Conservation (phyloP, 92 coral and sea anemone genomes). For the Parazoanthus swiftii region DNA sequence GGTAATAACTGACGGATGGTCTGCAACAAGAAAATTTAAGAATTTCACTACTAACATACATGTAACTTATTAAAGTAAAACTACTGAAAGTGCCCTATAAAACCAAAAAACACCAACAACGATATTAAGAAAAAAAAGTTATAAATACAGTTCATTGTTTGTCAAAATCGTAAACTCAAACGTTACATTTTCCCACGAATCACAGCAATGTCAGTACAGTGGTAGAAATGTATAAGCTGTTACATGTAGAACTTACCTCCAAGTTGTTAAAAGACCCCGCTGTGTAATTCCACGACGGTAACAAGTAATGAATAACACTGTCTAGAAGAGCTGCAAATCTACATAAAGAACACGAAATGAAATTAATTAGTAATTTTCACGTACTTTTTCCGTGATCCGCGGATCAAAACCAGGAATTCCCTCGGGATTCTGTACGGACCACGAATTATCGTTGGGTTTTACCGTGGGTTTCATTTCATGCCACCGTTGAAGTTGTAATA, state of each 20-base stretch:
- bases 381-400: too few species aligned
- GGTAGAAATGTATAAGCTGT: background rate
- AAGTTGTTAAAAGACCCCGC: constrained; percentile 94
- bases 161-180: background rate
- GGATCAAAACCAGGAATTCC: too few species aligned
- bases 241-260: constrained; percentile 56
- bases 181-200: too few species aligned
- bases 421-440: too few species aligned
- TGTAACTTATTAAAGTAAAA: background rate
- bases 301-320: constrained; percentile 91
- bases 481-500: too few species aligned
- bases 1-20: constrained; percentile 93
- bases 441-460: too few species aligned
- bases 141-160: too few species aligned
- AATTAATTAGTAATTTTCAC: background rate
- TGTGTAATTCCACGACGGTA: constrained; percentile 97
- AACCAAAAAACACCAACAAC: too few species aligned
- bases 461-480: too few species aligned
- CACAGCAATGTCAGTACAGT: background rate
- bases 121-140: too few species aligned
- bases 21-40: constrained; percentile 35
- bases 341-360: background rate
- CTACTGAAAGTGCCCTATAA: background rate
- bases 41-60: too few species aligned
- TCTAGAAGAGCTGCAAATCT: constrained; percentile 90